Evolutionary conservation across 2,888 invertebrate species (phyloP), one percentile per base, ranked within the genome.

Genomic region (Opisthograptis luteolata): DNA sequence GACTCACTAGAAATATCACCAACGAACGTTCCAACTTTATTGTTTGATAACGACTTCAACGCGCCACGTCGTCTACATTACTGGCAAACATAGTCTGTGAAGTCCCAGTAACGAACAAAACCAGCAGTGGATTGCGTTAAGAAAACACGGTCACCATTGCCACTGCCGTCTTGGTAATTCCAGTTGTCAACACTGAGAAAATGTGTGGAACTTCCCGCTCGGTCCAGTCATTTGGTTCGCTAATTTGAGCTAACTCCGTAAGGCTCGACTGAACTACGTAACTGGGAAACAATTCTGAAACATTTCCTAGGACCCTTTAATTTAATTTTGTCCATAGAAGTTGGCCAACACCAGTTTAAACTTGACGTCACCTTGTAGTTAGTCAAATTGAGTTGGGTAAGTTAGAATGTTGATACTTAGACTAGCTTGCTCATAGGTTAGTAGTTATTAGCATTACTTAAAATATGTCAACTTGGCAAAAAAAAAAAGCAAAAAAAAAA

Each of bases 181-280:
- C 59, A 73, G 59, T 73, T 78, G 79, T 82, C 78, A 79, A 79
- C 79, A 76, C 63, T 70, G 53, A 62, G 77, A 75, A 79, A 81
- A 74, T 66, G 66, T 64, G 67, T 65, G 66, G 75, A 76, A 75
- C 72, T 73, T 68, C 62, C 58, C 46, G 60, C 56, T 62, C 62
- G 59, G 62, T 64, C 63, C 66, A 73, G 74, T 73, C 75, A 77
- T 83, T 81, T 79, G 76, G 70, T 76, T 76, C 68, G 70, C 77
- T 78, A 81, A 81, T 81, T 75, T 61, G 47, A 66, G 70, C 66
- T 74, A 74, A 79, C 73, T 69, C 68, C 61, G 60, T 73, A 76
- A 75, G 64, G 60, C 55, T 55, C 52, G 54, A 31, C 37, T 27
- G 32, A 45, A 44, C 36, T 37, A 22, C 20, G 19, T 28, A 60